These are phyloP conservation scores for Monochamus alternatus DNA, from an alignment of 2,888 invertebrate species.

Conservation along the genomic window DNA sequence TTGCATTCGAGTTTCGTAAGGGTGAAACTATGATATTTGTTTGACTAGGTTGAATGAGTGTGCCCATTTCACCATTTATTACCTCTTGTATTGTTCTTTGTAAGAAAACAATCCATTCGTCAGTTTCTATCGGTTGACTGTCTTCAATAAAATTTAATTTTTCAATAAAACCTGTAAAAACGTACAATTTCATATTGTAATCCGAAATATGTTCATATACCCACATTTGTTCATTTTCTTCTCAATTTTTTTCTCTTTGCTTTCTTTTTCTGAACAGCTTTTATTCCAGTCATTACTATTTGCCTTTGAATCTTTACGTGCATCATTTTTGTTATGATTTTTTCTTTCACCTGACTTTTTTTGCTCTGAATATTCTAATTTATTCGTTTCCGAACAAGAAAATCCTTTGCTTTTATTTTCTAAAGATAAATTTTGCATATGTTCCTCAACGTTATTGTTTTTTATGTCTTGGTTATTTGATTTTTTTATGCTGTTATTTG, in stretches of 20 bases:
- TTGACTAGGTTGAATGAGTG: slow-evolving; percentile 80
- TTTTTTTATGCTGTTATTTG: slow-evolving; percentile 35
- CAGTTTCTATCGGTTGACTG: slow-evolving; percentile 82
- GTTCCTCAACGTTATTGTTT: slow-evolving; percentile 49
- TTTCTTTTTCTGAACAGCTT: neutral
- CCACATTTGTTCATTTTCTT: slow-evolving; percentile 7
- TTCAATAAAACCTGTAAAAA: slow-evolving; percentile 50
- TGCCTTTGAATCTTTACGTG: neutral
- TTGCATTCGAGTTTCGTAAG: slow-evolving; percentile 77
- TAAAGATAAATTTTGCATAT: slow-evolving; percentile 19
- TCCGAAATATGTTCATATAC: neutral
- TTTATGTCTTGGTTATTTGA: slow-evolving; percentile 45
- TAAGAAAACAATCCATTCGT: slow-evolving; percentile 90
- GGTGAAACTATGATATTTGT: slow-evolving; percentile 75
- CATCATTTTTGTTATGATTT: neutral
- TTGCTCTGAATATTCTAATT: slow-evolving; percentile 1
- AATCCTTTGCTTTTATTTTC: slow-evolving; percentile 1
- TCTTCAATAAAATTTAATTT: slow-evolving; percentile 62
- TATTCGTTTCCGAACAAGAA: slow-evolving; percentile 4
- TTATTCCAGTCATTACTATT: neutral
- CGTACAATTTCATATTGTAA: neutral
- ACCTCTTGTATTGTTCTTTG: slow-evolving; percentile 87
- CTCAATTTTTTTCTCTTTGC: neutral
- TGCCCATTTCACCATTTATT: slow-evolving; percentile 84
- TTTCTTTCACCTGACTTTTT: slow-evolving; percentile 9